phyloP scores from a whole-genome alignment of 2,113 vertebrate species.

The Semnopithecus entellus region DNA sequence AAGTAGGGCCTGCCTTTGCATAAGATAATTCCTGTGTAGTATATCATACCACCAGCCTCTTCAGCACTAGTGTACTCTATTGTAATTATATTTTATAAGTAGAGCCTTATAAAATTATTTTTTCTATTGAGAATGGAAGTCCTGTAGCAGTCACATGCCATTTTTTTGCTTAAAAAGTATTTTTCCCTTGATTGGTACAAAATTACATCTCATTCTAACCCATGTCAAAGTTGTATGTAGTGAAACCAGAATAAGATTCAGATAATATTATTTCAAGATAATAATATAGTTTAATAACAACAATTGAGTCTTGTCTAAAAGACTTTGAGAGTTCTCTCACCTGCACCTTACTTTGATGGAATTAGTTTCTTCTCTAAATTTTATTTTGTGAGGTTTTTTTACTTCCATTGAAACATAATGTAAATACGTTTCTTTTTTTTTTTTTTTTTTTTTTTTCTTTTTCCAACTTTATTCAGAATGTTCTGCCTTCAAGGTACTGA shows the following conservation, averaged over 20 bases:
- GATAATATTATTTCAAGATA: neutral
- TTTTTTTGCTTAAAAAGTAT: neutral
- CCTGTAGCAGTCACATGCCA: neutral
- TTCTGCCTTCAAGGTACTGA: no score
- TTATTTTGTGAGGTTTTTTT: slow-evolving; percentile 22
- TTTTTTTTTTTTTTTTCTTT: no score
- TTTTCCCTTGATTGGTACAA: neutral
- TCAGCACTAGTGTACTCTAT: neutral
- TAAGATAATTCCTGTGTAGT: neutral
- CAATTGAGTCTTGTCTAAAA: slow-evolving; percentile 33
- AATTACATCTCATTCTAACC: neutral
- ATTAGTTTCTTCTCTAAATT: slow-evolving; percentile 35
- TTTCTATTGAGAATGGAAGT: neutral
- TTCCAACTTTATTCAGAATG: no score
- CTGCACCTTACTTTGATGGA: neutral
- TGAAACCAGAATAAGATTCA: neutral
- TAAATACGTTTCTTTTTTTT: neutral
- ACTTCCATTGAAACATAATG: neutral
- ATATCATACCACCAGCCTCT: neutral
- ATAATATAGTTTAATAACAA: neutral
- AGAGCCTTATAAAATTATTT: neutral
- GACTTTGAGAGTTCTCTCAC: neutral
- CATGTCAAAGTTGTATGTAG: slow-evolving; percentile 26
- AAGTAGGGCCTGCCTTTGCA: slow-evolving; percentile 21
- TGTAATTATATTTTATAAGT: slow-evolving; percentile 8